phyloP scores from a whole-genome alignment of 1,140 invertebrate genomes.

The Drosophila orosa region DNA sequence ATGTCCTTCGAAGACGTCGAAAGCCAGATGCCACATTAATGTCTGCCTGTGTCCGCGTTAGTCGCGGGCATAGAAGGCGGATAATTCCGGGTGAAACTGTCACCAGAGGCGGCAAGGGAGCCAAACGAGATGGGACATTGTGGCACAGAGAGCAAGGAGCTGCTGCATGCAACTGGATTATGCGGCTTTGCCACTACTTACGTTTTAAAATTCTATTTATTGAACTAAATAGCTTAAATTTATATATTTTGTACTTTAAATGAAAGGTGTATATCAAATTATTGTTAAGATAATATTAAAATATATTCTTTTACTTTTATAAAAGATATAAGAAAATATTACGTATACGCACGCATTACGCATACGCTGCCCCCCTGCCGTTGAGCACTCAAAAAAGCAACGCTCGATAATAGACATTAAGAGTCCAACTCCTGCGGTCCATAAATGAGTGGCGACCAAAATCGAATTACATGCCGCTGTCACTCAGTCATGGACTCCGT shows the following conservation, averaged over 20 bases:
- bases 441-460: slow-evolving; percentile 52
- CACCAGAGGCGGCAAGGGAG: background rate
- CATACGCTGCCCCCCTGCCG: background rate
- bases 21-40: slow-evolving; percentile 44
- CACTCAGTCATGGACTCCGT: slow-evolving; percentile 32
- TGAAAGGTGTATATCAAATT: background rate
- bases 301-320: background rate
- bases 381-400: slow-evolving; percentile 1
- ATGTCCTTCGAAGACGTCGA: slow-evolving; percentile 24
- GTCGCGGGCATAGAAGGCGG: slow-evolving; percentile 5
- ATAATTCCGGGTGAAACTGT: slow-evolving; percentile 19
- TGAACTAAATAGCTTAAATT: background rate
- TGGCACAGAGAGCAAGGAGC: background rate
- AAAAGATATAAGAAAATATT: background rate
- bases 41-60: slow-evolving; percentile 23
- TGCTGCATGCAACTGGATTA: slow-evolving; percentile 1
- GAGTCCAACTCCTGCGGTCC: slow-evolving; percentile 24
- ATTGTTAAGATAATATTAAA: too few species aligned
- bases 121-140: slow-evolving; percentile 14
- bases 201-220: background rate
- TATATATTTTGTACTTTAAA: background rate
- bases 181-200: slow-evolving; percentile 1
- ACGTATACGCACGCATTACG: slow-evolving; percentile 1
- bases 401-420: slow-evolving; percentile 27
- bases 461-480: slow-evolving; percentile 47